phyloP scores from a whole-genome alignment of 2,888 invertebrate genomes.

The Scaeva pyrastri region DNA sequence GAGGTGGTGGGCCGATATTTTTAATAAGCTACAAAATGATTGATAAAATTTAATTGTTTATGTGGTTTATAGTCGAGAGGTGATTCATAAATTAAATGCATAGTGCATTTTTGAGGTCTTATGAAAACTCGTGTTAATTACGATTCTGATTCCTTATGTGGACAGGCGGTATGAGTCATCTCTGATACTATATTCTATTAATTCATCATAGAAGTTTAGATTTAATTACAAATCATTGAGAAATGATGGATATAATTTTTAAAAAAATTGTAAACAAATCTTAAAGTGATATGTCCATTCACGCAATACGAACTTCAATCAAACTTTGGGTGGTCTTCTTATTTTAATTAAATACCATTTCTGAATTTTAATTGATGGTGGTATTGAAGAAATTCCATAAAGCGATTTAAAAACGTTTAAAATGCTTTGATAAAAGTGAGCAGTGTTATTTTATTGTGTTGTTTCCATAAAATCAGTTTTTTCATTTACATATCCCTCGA shows the following conservation, averaged over 20 bases:
- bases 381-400: neutral
- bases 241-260: constrained; percentile 10
- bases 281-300: neutral
- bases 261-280: neutral
- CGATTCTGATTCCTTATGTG: neutral
- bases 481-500: too few relatives aligned
- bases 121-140: neutral
- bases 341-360: neutral
- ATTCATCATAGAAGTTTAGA: constrained; percentile 23
- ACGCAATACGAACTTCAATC: constrained; percentile 16
- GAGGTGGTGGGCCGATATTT: constrained; percentile 41
- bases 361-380: neutral
- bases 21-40: constrained; percentile 50
- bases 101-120: neutral
- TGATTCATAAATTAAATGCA: constrained; percentile 7
- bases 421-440: too few relatives aligned
- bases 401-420: too few relatives aligned
- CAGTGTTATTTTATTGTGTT: too few relatives aligned
- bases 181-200: neutral
- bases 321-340: neutral
- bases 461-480: too few relatives aligned
- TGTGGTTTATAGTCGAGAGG: neutral
- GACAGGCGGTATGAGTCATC: constrained; percentile 19
- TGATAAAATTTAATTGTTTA: constrained; percentile 51
- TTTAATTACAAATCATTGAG: neutral